Conservation (phyloP, 1,140 invertebrate species). For the Nautilus pompilius region DNA sequence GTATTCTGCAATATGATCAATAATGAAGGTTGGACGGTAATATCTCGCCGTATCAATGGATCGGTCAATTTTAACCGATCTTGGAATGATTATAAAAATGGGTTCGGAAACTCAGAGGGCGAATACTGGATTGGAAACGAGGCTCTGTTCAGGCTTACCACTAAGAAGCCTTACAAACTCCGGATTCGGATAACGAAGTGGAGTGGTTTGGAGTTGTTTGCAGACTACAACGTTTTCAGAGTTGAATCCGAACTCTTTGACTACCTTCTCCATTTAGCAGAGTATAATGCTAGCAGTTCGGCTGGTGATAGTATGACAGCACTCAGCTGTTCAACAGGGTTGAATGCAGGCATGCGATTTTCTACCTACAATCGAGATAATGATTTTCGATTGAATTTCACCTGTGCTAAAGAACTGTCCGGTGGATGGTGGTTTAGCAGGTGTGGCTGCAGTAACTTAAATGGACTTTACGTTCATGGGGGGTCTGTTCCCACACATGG, state of each 20-base stretch:
- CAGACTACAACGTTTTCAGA: constrained; percentile 66
- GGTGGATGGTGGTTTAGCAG: constrained; percentile 1
- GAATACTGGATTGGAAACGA: constrained; percentile 8
- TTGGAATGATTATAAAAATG: constrained; percentile 8
- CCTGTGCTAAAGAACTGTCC: not conserved
- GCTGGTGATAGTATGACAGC: not conserved
- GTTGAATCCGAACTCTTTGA: constrained; percentile 61
- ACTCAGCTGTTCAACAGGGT: not conserved
- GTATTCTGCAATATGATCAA: not conserved
- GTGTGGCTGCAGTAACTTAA: not conserved
- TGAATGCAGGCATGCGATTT: not conserved
- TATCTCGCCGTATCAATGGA: not conserved
- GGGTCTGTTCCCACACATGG: not conserved
- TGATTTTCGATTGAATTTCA: not conserved
- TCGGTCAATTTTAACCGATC: constrained; percentile 6
- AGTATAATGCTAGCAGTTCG: not conserved
- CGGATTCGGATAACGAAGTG: constrained; percentile 57
- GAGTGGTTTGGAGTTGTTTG: constrained; percentile 54
- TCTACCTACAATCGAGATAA: not conserved
- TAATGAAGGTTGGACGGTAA: constrained; percentile 52
- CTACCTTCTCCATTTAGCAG: not conserved
- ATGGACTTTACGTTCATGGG: not conserved
- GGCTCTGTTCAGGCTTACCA: not conserved
- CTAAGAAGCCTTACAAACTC: not conserved
- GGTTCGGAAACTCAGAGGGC: constrained; percentile 1